Evolutionary conservation across 2,888 invertebrate genomes (phyloP).

Genomic region (Priocnemis perturbator): DNA sequence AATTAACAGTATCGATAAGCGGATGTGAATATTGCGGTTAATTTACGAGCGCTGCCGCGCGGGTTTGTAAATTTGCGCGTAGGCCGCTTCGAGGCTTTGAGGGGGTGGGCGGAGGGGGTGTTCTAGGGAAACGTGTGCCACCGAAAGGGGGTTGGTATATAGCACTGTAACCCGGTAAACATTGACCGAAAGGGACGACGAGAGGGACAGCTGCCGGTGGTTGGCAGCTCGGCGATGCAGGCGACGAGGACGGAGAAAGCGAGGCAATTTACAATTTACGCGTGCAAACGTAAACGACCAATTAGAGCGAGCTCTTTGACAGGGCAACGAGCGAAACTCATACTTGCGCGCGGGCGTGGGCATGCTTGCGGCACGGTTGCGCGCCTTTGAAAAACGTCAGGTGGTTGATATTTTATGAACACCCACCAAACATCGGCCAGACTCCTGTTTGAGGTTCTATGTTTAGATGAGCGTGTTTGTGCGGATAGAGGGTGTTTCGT

Average conservation of each 20-base stretch:
- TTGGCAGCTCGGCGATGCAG: neutral
- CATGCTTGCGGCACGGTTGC: neutral
- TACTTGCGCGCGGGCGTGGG: neutral
- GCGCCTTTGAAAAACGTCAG: neutral
- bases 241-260: neutral
- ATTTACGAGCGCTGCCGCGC: slow-evolving; percentile 38
- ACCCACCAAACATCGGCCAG: neutral
- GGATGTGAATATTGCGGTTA: slow-evolving; percentile 41
- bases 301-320: slow-evolving; percentile 54
- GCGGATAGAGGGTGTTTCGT: no score
- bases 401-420: slow-evolving; percentile 12
- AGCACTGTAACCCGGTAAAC: slow-evolving; percentile 33
- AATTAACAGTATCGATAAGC: slow-evolving; percentile 42
- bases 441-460: no score
- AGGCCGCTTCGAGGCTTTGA: slow-evolving; percentile 27
- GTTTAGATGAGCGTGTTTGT: no score
- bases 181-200: slow-evolving; percentile 36
- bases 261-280: slow-evolving; percentile 48
- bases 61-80: slow-evolving; percentile 35
- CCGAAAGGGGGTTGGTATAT: slow-evolving; percentile 8
- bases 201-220: neutral
- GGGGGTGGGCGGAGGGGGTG: slow-evolving; percentile 1
- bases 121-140: neutral
- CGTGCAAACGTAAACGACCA: slow-evolving; percentile 56
- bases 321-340: slow-evolving; percentile 4